These are phyloP conservation scores for Phoxinus phoxinus DNA, from an alignment of 2,113 vertebrate genomes.

Conservation along the genomic window DNA sequence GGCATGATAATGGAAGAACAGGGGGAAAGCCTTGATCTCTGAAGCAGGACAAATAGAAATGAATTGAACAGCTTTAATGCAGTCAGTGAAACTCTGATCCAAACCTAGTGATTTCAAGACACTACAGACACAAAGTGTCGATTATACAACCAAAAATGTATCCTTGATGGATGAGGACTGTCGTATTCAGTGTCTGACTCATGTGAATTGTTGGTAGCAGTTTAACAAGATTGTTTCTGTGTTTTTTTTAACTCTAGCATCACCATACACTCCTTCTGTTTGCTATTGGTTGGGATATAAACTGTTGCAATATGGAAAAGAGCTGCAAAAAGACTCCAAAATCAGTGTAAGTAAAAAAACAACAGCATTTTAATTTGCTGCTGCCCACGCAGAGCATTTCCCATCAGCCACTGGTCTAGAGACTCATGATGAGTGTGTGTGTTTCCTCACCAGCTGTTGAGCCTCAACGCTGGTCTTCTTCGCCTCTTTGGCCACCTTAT, in stretches of 20 bases:
- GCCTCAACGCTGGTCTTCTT: slow-evolving; percentile 85
- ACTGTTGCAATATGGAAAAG: not conserved
- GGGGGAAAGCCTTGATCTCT: slow-evolving; percentile 13
- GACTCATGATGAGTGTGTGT: slow-evolving; percentile 30
- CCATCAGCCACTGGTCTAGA: not conserved
- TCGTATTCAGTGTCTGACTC: no score
- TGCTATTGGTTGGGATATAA: not conserved
- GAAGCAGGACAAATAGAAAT: slow-evolving; percentile 10
- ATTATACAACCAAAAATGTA: not conserved
- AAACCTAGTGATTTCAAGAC: not conserved
- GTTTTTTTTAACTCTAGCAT: no score
- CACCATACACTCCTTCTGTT: not conserved
- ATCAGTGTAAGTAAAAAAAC: not conserved
- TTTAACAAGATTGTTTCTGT: no score
- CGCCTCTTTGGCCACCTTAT: slow-evolving; percentile 86
- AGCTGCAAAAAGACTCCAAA: not conserved
- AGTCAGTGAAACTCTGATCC: no score
- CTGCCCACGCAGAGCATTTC: not conserved
- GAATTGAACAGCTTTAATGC: not conserved
- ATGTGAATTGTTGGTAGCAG: no score
- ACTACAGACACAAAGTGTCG: not conserved
- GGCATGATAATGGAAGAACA: not conserved
- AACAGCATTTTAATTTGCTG: not conserved
- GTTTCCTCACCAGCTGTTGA: slow-evolving; percentile 81
- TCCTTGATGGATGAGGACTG: no score